phyloP scores from a whole-genome alignment of 2,797 vertebrate genomes.

The Xenentodon cancila region DNA sequence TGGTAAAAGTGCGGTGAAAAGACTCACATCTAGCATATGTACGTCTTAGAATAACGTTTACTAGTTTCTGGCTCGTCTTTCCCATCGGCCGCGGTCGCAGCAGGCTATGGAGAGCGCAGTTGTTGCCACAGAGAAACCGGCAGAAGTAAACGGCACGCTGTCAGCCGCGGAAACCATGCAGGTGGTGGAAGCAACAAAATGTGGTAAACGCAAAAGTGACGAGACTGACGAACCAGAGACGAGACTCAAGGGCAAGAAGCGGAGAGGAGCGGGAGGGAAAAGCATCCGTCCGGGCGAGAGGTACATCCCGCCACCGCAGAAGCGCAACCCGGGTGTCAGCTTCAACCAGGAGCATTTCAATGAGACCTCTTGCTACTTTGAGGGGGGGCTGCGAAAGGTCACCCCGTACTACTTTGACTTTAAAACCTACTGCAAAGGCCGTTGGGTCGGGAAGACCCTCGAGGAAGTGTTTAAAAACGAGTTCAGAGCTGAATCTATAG shows the following conservation, averaged over 20 bases:
- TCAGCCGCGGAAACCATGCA: not conserved
- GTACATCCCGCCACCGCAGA: constrained; percentile 91
- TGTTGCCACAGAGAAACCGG: not conserved
- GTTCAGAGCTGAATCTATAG: constrained; percentile 89
- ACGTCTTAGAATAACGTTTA: rapidly evolving
- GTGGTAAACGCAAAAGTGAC: constrained; percentile 72
- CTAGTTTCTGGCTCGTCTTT: not conserved
- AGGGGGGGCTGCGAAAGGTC: constrained; percentile 93
- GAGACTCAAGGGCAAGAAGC: constrained; percentile 64
- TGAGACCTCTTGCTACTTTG: constrained; percentile 94
- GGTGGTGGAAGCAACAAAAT: constrained; percentile 8
- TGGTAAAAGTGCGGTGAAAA: not conserved
- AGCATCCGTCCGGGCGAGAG: constrained; percentile 80
- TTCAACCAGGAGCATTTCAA: constrained; percentile 89
- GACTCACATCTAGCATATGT: rapidly evolving
- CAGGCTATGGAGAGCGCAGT: constrained; percentile 43
- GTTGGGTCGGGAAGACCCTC: constrained; percentile 93
- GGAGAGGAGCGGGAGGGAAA: constrained; percentile 73
- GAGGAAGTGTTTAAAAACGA: constrained; percentile 90
- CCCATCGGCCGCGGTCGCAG: not conserved
- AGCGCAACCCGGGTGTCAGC: constrained; percentile 87
- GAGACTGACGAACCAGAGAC: constrained; percentile 39
- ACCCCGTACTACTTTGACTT: constrained; percentile 94
- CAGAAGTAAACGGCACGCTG: constrained; percentile 9
- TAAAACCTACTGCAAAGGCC: constrained; percentile 95